A percentile compares a stretch with the other conserved stretches of the same genome.
These are phyloP conservation scores for Glyphotaelius pellucidus DNA, from an alignment of 2,888 invertebrate genomes.

Conservation along the genomic window DNA sequence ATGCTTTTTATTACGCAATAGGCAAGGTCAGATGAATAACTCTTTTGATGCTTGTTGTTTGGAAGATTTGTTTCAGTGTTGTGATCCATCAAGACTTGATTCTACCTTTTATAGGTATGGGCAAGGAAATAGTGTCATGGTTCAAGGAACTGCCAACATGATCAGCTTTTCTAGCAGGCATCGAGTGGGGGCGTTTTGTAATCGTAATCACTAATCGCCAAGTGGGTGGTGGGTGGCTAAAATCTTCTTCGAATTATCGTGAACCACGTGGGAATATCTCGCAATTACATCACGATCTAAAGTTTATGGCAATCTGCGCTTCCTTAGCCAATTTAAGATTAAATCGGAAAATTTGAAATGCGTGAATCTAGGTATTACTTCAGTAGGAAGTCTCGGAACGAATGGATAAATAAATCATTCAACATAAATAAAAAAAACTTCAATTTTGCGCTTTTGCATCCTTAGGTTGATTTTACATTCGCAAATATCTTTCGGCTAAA, in stretches of 20 bases:
- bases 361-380: too few species aligned
- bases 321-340: neutral
- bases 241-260: neutral
- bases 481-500: too few species aligned
- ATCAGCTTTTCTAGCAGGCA: neutral
- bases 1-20: too few species aligned
- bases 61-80: neutral
- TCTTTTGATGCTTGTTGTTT: neutral
- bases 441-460: too few species aligned
- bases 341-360: neutral
- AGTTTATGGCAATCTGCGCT: neutral
- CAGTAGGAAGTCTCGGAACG: too few species aligned
- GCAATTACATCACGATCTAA: neutral
- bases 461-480: too few species aligned
- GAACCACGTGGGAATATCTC: constrained; percentile 13
- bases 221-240: constrained; percentile 9
- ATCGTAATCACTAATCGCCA: constrained; percentile 9
- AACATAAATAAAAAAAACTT: too few species aligned
- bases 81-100: neutral
- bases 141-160: constrained; percentile 21
- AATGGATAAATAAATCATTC: too few species aligned
- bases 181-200: neutral
- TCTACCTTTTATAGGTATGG: neutral
- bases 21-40: neutral
- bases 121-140: constrained; percentile 8